Base-by-base conservation (phyloP, 2,888 invertebrate species). In the Chloromyia formosa region DNA sequence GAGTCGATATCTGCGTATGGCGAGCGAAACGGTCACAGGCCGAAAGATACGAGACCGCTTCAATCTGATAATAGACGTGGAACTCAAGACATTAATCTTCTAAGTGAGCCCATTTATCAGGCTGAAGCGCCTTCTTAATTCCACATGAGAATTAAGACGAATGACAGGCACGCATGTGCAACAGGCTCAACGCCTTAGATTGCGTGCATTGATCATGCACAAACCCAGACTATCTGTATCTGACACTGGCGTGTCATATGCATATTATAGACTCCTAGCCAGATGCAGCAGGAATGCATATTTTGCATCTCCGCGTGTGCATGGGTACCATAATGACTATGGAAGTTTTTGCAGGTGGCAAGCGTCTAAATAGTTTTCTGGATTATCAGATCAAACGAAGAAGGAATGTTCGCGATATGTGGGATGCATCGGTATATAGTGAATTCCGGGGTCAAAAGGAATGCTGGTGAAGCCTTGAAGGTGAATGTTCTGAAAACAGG, bases 161-260 rank as follows among this genome's bases (percentile, higher is more conserved):
- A 16, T 49, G 49, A 45, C 23, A 18, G 49, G 14, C 58, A 60
- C 23, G 60, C 60, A 60, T 60, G 60, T 60, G 60, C 27, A 60
- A 60, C 27, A n/a, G 49, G 16, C 14, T 49, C 49, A 49, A 49
- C 60, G 60, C n/a, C 23, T 60, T 23, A 60, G 60, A 60, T 60
- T 60, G 60, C 60, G 16, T 20, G 22, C 54, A 45, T 69, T 69
- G 68, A 69, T 49, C 68, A 54, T 69, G 53, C 62, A 35, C 27
- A 4, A 35, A 7, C 7, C 27, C 7, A 35, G 27, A 35, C 27
- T 35, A 35, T 35, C 27, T 35, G 27, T 35, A 35, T 35, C 7
- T 35, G 7, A 7, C 27, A 35, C 7, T 35, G 7, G 2, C 3
- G 27, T 35, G 27, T 35, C 27, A 35, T 35, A 35, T 35, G 27